phyloP scores from a whole-genome alignment of 2,797 vertebrate species.

The Rhinoraja longicauda region DNA sequence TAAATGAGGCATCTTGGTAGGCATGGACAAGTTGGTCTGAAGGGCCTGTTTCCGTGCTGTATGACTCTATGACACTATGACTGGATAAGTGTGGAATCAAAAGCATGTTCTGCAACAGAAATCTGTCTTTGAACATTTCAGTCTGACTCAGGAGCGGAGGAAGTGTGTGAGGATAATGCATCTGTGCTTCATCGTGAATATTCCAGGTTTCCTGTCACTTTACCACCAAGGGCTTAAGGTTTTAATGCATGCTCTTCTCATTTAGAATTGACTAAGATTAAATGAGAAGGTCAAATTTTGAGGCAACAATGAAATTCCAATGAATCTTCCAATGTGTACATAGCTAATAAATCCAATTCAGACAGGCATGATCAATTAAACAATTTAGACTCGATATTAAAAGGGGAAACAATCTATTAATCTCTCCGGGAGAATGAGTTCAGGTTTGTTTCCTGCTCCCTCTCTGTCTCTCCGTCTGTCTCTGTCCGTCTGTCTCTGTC shows the following conservation, averaged over 20 bases:
- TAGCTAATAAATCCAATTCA: not conserved
- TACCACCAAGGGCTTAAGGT: not conserved
- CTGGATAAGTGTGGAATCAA: too few relatives aligned
- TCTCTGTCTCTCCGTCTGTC: too few relatives aligned
- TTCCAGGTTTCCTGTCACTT: not conserved
- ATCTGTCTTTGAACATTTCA: too few relatives aligned
- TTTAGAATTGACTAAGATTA: not conserved
- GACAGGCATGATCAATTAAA: conserved; percentile 5
- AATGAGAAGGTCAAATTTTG: not conserved
- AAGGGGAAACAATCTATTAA: not conserved
- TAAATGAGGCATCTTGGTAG: too few relatives aligned
- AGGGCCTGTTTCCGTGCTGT: too few relatives aligned
- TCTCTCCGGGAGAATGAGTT: not conserved
- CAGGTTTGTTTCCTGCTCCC: too few relatives aligned
- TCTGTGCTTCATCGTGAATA: not conserved
- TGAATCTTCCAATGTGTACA: not conserved
- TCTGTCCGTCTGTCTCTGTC: too few relatives aligned
- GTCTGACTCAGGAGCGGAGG: too few relatives aligned
- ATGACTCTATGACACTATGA: too few relatives aligned
- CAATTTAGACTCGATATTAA: not conserved
- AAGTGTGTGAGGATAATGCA: not conserved
- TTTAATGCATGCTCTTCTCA: not conserved
- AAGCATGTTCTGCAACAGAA: too few relatives aligned
- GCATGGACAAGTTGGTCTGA: too few relatives aligned
- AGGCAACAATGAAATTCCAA: conserved; percentile 15